Percentiles rank a stretch among this genome's conserved stretches.
Evolutionary conservation across 37 sponge, comb jelly and placozoan genomes (phyloP).

Genomic region (Agelas oroides): DNA sequence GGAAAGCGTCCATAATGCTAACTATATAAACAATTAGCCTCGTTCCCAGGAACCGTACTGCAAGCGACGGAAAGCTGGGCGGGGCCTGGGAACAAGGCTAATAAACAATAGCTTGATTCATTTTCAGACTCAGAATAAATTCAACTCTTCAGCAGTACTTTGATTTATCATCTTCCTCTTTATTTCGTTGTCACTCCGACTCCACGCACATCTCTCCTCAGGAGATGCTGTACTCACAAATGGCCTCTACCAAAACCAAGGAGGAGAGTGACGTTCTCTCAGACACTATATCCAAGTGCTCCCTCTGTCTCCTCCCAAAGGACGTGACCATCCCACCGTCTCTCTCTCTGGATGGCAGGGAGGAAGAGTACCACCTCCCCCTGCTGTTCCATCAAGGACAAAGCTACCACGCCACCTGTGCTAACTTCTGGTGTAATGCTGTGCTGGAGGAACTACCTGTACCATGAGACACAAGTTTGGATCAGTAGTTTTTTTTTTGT

Average conservation of each 20-base stretch:
- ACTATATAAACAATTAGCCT: too few species aligned
- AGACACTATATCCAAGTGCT: constrained; percentile 52
- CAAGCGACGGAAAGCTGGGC: too few species aligned
- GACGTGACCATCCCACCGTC: constrained; percentile 24
- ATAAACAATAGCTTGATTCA: too few species aligned
- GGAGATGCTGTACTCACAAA: constrained; percentile 31
- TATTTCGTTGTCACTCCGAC: too few species aligned
- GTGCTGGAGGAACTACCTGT: constrained; percentile 39
- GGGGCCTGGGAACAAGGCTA: too few species aligned
- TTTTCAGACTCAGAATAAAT: too few species aligned
- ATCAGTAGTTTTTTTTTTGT: too few species aligned
- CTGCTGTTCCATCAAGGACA: constrained; percentile 37
- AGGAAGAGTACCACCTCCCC: constrained; percentile 35
- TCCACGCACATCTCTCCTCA: neutral
- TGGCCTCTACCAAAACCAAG: neutral
- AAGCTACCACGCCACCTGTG: constrained; percentile 49
- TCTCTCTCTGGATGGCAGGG: constrained; percentile 11
- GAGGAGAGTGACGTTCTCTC: constrained; percentile 38
- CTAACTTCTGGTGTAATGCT: constrained; percentile 48
- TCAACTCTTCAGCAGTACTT: too few species aligned
- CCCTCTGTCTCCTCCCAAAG: constrained; percentile 37
- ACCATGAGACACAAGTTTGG: too few species aligned
- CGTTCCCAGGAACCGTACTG: too few species aligned
- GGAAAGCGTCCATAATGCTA: too few species aligned
- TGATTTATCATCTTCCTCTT: too few species aligned